Evolutionary conservation across 2,113 vertebrate genomes (phyloP).

Genomic region (Pseudorhombus dupliciocellatus): DNA sequence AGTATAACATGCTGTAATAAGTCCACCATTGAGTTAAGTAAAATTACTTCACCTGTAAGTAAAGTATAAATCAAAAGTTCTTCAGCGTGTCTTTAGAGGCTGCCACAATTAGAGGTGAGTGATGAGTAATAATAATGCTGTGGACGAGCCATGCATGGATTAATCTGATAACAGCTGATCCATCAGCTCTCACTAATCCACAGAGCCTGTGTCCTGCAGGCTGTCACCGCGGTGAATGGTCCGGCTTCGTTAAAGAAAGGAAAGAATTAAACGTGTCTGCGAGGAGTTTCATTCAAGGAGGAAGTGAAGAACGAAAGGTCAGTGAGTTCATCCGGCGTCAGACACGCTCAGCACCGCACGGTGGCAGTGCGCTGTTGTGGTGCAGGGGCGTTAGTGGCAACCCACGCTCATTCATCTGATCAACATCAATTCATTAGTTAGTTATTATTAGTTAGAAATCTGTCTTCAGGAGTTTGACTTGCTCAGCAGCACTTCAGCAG

Average conservation of each 20-base stretch:
- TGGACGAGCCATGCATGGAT: slow-evolving; percentile 3
- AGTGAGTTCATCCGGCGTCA: not conserved
- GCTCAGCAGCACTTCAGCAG: not conserved
- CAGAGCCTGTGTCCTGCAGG: not conserved
- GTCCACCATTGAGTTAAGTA: no score
- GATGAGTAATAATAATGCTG: slow-evolving; percentile 4
- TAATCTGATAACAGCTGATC: slow-evolving; percentile 22
- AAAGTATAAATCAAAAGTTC: not conserved
- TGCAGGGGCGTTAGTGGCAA: not conserved
- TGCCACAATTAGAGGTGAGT: not conserved
- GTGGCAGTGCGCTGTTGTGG: slow-evolving; percentile 34
- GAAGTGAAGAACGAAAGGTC: not conserved
- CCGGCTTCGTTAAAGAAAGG: not conserved
- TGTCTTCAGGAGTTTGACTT: not conserved
- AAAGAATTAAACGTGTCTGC: not conserved
- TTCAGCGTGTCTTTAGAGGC: not conserved
- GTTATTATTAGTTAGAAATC: not conserved
- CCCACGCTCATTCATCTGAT: no score
- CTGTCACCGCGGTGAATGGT: not conserved
- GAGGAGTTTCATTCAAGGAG: no score
- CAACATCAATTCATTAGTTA: no score
- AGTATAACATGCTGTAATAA: no score
- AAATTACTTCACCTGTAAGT: not conserved
- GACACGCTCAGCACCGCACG: slow-evolving; percentile 29
- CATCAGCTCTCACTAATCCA: slow-evolving; percentile 21